phyloP scores from a whole-genome alignment of 2,113 vertebrate species.

The Cephalopterus ornatus region DNA sequence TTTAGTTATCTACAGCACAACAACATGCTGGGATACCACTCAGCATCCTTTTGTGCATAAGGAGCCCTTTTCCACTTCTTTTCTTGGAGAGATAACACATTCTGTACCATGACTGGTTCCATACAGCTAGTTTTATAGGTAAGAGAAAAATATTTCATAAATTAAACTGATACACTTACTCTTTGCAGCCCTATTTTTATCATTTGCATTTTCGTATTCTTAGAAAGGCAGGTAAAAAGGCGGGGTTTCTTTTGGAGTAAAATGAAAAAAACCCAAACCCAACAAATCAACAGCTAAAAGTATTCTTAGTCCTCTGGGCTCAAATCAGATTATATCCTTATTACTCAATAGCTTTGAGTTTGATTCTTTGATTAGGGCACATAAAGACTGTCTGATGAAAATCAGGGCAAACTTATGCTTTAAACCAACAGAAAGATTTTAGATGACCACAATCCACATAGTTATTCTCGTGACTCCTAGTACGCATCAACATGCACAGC shows the following conservation, averaged over 20 bases:
- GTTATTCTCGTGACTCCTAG: neutral
- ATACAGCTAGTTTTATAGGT: neutral
- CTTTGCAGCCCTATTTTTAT: neutral
- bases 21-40: neutral
- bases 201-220: neutral
- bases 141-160: neutral
- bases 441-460: neutral
- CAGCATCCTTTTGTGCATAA: neutral
- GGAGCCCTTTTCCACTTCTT: neutral
- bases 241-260: neutral
- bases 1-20: neutral
- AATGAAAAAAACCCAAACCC: fast-evolving
- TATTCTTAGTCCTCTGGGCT: neutral
- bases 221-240: neutral
- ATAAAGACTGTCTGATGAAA: neutral
- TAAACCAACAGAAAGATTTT: neutral
- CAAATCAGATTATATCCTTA: neutral
- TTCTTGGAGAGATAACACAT: neutral
- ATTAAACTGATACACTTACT: neutral
- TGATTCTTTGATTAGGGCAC: neutral
- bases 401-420: neutral
- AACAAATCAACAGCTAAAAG: neutral
- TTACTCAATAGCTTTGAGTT: neutral
- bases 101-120: neutral
- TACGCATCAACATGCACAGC: neutral